Percentiles rank a stretch among this genome's conserved stretches.
Evolutionary conservation across 2,113 vertebrate genomes (phyloP).

Genomic region (Pomatorhinus ruficollis): DNA sequence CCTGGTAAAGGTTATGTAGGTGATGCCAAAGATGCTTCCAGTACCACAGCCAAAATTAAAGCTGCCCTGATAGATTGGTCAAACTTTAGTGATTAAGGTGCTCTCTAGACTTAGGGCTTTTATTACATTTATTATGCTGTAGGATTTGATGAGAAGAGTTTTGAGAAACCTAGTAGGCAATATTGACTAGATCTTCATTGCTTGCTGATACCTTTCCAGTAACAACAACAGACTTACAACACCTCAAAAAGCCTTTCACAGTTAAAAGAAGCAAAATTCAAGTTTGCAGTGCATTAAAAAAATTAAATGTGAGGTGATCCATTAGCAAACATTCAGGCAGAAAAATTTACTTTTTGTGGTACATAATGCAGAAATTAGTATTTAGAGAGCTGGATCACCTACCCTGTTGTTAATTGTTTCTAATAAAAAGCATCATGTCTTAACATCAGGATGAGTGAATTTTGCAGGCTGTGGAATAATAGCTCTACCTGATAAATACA

Average conservation of each 20-base stretch:
- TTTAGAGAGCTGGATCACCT: background rate
- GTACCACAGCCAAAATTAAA: background rate
- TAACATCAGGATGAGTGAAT: background rate
- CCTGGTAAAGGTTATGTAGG: fast-evolving
- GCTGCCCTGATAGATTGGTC: background rate
- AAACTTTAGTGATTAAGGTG: background rate
- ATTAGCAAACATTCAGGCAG: background rate
- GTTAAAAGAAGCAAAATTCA: background rate
- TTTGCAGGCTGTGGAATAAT: background rate
- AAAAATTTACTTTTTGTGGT: background rate
- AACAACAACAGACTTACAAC: background rate
- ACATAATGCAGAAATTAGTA: background rate
- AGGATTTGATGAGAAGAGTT: background rate
- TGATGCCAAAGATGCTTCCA: background rate
- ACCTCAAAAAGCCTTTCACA: background rate
- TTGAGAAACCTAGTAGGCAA: background rate
- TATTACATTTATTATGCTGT: background rate
- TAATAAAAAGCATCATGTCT: background rate
- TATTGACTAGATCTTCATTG: background rate
- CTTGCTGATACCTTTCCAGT: background rate
- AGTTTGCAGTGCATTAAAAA: background rate
- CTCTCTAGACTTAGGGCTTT: background rate
- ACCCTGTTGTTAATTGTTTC: background rate
- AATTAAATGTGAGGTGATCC: background rate
- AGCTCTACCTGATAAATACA: background rate